A percentile compares a stretch with the other conserved stretches of the same genome.
phyloP scores from a whole-genome alignment of 2,888 invertebrate genomes.

The Mythimna albipuncta region DNA sequence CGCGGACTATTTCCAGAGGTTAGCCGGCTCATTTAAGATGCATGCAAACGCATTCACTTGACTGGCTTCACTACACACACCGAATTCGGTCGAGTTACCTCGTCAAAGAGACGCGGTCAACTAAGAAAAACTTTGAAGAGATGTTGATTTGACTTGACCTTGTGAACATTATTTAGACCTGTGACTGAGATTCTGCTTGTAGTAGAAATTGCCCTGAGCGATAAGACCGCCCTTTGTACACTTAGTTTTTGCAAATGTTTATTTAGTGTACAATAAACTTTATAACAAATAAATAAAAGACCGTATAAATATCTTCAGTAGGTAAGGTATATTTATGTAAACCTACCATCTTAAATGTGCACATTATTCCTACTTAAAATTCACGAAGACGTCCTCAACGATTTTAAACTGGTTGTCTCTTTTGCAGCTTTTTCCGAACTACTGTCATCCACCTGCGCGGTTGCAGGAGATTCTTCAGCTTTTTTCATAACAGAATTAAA shows the following conservation, averaged over 20 bases:
- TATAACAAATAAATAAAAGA: too few species aligned
- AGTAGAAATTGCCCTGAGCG: too few species aligned
- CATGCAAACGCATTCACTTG: slow-evolving; percentile 52
- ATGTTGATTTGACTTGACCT: slow-evolving; percentile 15
- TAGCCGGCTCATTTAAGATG: slow-evolving; percentile 63
- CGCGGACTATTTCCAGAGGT: slow-evolving; percentile 53
- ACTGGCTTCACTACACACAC: slow-evolving; percentile 37
- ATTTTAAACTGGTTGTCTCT: background rate
- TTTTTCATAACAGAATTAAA: background rate
- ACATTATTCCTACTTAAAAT: background rate
- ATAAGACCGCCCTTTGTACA: too few species aligned
- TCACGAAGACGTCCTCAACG: background rate
- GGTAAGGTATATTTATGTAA: too few species aligned
- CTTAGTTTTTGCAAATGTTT: too few species aligned
- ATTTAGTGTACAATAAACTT: too few species aligned
- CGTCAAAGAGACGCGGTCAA: slow-evolving; percentile 46
- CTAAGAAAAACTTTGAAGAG: slow-evolving; percentile 27
- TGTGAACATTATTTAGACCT: slow-evolving; percentile 13
- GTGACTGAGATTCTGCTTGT: background rate
- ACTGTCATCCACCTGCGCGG: background rate
- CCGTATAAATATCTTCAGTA: too few species aligned
- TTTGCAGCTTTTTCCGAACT: background rate
- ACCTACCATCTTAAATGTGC: background rate
- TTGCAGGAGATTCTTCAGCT: background rate
- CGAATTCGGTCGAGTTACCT: slow-evolving; percentile 39